These are phyloP conservation scores for Brenthis daphne DNA, from an alignment of 2,888 invertebrate species.

Conservation along the genomic window DNA sequence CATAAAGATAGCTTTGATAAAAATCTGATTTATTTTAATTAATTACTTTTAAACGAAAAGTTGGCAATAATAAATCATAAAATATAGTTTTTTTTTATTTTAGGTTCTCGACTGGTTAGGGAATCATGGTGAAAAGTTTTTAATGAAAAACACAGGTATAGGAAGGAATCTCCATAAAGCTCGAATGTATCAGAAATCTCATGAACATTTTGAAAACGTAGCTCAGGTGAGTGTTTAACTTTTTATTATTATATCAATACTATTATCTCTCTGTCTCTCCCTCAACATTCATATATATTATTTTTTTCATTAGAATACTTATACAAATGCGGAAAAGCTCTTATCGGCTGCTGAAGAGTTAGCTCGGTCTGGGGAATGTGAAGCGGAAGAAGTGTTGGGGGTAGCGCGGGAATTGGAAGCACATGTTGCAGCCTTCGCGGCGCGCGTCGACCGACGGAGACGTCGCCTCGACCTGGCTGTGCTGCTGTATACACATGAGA, in stretches of 20 bases:
- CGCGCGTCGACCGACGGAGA: slow-evolving; percentile 94
- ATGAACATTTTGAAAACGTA: slow-evolving; percentile 99
- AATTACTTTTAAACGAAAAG: slow-evolving; percentile 24
- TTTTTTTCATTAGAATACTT: slow-evolving; percentile 80
- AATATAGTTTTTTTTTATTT: slow-evolving; percentile 34
- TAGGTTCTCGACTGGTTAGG: slow-evolving; percentile 98
- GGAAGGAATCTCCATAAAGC: slow-evolving; percentile 97
- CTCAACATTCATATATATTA: too few relatives aligned
- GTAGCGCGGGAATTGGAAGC: slow-evolving; percentile 96
- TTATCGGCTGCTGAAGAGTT: slow-evolving; percentile 97
- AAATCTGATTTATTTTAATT: too few relatives aligned
- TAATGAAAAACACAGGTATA: slow-evolving; percentile 98
- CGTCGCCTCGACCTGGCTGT: slow-evolving; percentile 96
- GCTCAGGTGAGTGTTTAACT: slow-evolving; percentile 88
- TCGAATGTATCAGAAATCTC: slow-evolving; percentile 97
- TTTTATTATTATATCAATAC: slow-evolving; percentile 1
- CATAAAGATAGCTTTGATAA: too few relatives aligned
- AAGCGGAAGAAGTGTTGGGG: slow-evolving; percentile 96
- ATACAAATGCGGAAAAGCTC: slow-evolving; percentile 98
- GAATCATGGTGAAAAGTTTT: slow-evolving; percentile 98
- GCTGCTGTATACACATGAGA: slow-evolving; percentile 96
- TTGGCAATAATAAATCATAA: not conserved
- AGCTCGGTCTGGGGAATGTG: slow-evolving; percentile 97
- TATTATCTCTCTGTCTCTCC: too few relatives aligned
- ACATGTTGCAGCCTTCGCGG: slow-evolving; percentile 96